Evolutionary conservation across 2,113 vertebrate genomes (phyloP).

Genomic region (Thunnus thynnus): DNA sequence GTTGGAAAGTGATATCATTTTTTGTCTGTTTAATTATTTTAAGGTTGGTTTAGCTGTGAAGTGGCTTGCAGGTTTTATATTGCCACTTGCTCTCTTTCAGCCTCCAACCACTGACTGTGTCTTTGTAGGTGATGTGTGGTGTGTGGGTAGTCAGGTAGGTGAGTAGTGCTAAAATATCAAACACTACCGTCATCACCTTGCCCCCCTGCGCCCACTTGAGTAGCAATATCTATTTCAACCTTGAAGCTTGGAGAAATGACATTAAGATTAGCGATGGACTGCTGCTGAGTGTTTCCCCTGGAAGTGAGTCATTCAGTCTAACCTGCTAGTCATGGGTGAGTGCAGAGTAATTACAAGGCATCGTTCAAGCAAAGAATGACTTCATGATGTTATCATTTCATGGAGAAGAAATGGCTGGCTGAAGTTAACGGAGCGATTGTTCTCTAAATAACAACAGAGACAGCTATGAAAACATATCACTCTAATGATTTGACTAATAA

Average conservation of each 20-base stretch:
- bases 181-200: conserved; percentile 27
- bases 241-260: conserved; percentile 29
- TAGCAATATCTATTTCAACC: conserved; percentile 37
- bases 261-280: conserved; percentile 33
- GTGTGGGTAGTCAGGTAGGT: conserved; percentile 6
- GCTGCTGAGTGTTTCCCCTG: conserved; percentile 4
- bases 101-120: conserved; percentile 17
- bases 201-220: conserved; percentile 32
- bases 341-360: conserved; percentile 45
- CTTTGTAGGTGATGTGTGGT: conserved; percentile 14
- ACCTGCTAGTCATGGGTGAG: conserved; percentile 51
- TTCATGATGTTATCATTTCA: conserved; percentile 27
- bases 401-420: conserved; percentile 5
- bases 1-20: background rate
- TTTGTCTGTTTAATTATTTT: background rate
- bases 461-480: conserved; percentile 13
- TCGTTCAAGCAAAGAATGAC: conserved; percentile 45
- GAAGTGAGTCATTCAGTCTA: conserved; percentile 38
- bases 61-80: background rate
- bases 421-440: conserved; percentile 14
- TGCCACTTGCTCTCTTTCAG: background rate
- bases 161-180: conserved; percentile 17
- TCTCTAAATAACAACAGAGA: conserved; percentile 28
- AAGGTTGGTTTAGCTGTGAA: background rate
- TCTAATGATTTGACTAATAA: conserved; percentile 46